These are phyloP conservation scores for Ochotona curzoniae DNA, from an alignment of 2,113 vertebrate genomes.

Conservation along the genomic window DNA sequence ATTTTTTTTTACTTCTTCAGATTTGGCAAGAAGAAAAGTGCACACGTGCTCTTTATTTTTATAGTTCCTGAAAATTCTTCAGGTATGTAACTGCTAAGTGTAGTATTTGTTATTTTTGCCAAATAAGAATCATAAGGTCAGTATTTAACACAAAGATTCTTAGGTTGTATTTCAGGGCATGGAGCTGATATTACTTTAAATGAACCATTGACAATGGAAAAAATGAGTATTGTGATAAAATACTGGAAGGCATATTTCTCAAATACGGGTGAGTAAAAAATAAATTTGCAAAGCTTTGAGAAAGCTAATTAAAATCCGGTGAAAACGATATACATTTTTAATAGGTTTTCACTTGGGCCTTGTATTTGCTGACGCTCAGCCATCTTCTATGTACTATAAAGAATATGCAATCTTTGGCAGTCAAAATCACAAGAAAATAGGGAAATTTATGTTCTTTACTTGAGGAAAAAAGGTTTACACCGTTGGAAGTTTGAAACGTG, in stretches of 20 bases:
- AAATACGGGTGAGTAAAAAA: slow-evolving; percentile 70
- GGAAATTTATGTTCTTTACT: background rate
- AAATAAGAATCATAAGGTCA: slow-evolving; percentile 23
- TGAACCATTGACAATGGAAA: slow-evolving; percentile 78
- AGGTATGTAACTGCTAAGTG: slow-evolving; percentile 58
- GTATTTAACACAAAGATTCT: slow-evolving; percentile 59
- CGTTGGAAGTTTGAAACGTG: background rate
- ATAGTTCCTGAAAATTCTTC: slow-evolving; percentile 74
- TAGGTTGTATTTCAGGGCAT: slow-evolving; percentile 77
- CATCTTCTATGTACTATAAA: background rate
- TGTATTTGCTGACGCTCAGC: slow-evolving; percentile 42
- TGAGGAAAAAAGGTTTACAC: background rate
- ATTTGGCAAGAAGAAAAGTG: slow-evolving; percentile 70
- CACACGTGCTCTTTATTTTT: slow-evolving; percentile 73
- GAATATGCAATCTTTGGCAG: background rate
- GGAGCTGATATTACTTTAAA: slow-evolving; percentile 76
- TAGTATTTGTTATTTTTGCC: slow-evolving; percentile 5
- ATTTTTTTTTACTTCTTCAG: slow-evolving; percentile 42
- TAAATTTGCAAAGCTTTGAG: slow-evolving; percentile 53
- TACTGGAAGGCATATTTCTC: slow-evolving; percentile 72
- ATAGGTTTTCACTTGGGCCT: background rate
- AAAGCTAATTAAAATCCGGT: background rate
- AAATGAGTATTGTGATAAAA: slow-evolving; percentile 70
- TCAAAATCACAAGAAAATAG: background rate
- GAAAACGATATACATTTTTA: background rate